A percentile compares a stretch with the other conserved stretches of the same genome.
Conservation (phyloP, 1,140 invertebrate species). For the Adelges cooleyi region DNA sequence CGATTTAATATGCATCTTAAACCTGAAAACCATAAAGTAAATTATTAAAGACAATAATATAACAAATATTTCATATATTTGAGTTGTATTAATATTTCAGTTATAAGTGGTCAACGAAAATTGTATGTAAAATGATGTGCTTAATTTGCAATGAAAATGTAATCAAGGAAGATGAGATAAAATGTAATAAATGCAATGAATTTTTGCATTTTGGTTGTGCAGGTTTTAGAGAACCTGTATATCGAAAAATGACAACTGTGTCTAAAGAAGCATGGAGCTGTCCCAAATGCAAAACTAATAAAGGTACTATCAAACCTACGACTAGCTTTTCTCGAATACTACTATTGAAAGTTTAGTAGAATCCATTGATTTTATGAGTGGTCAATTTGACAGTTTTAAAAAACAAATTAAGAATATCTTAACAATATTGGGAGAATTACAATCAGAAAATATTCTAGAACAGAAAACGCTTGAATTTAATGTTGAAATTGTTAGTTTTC, state of each 20-base stretch:
- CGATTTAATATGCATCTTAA: constrained; percentile 84
- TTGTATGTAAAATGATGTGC: neutral
- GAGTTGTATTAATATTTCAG: too few relatives aligned
- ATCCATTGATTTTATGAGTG: neutral
- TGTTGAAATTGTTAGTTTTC: neutral
- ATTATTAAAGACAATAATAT: too few relatives aligned
- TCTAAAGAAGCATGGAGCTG: neutral
- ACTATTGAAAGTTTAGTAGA: neutral
- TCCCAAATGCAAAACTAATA: neutral
- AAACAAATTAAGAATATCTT: neutral
- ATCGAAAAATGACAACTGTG: neutral
- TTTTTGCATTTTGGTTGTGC: neutral
- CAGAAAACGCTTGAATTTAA: neutral
- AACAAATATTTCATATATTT: too few relatives aligned
- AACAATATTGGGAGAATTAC: neutral
- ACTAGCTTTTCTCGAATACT: neutral
- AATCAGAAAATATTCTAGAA: neutral
- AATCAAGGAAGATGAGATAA: neutral
- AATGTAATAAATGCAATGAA: constrained; percentile 14
- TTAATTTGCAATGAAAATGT: neutral
- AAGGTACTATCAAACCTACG: neutral
- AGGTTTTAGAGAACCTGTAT: neutral
- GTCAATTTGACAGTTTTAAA: neutral
- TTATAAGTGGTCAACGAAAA: too few relatives aligned
- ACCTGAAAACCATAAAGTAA: too few relatives aligned